Base-by-base conservation (phyloP, 2,797 vertebrate species). In the Phrynocephalus vlangalii region DNA sequence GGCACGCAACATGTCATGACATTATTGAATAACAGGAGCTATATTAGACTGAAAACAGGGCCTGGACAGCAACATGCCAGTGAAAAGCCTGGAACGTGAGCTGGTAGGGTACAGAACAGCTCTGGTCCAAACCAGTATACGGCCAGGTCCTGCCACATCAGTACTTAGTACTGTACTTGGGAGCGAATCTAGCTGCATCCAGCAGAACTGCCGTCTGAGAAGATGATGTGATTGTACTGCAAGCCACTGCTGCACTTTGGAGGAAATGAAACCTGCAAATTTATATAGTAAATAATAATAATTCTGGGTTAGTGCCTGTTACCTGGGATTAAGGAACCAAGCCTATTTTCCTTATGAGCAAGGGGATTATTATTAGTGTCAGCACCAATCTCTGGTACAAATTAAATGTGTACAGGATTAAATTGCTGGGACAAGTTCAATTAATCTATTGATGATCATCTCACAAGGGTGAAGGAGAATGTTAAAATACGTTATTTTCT, bases 1-100 rank as follows among this genome's bases (percentile, higher is more conserved):
- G 83, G 88, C 26, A 66, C 90, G 87, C 26, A 66, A 90, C 89
- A 80, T 67, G 24, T 28, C 15, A 3, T 89, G 60, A 84, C 88
- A n/a, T 81, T 73, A 70, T 82, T 80, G 20, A 16, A 18, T 86
- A 83, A 90, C 91, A 16, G 26, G 48, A 85, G n/a, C 18, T 84
- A 7, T 79, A 72, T 77, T 76, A 70, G 66, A 80, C 3, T 18
- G 70, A 81, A 81, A 88, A 9, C 66, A 70, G 73, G 2, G 33
- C 1, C 33, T 33, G 33, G 33, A 33, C 33, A 33, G 38, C 38
- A 44, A 44, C 38, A 44, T 44, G 38, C 38, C 38, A 44, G 38
- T 44, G 38, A 44, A 44, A 44, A 44, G 38, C 38, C 38, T 44
- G 38, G 38, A 44, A 44, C 38, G 38, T 44, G 38, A 5, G 38